These are phyloP conservation scores for Marmota flaviventris DNA, from an alignment of 2,113 vertebrate species.

Conservation along the genomic window DNA sequence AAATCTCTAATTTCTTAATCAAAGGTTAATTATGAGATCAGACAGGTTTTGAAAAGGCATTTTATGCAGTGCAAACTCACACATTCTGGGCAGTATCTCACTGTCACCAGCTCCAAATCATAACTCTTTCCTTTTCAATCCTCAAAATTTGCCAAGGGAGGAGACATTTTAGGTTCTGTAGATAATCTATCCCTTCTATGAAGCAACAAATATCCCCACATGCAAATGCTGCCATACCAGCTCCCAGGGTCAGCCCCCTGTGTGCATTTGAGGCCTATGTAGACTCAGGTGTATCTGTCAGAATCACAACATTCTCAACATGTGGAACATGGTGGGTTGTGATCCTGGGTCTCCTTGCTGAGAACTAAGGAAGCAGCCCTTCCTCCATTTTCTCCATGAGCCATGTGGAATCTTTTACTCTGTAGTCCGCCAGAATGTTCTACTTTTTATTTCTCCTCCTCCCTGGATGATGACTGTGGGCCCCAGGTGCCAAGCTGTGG, in stretches of 20 bases:
- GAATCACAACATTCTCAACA: background rate
- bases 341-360: background rate
- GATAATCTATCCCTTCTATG: background rate
- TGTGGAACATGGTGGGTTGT: background rate
- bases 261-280: background rate
- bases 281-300: background rate
- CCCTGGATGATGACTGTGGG: slow-evolving; percentile 75
- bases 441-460: slow-evolving; percentile 73
- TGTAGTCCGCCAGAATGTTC: slow-evolving; percentile 67
- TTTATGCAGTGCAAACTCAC: background rate
- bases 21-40: background rate
- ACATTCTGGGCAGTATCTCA: background rate
- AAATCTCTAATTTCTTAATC: slow-evolving; percentile 45
- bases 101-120: background rate
- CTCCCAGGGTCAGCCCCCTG: background rate
- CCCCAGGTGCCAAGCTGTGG: slow-evolving; percentile 76
- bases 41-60: background rate
- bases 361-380: background rate
- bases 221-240: background rate
- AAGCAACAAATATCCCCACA: background rate
- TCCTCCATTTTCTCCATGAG: slow-evolving; percentile 21
- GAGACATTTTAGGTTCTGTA: background rate
- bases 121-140: background rate
- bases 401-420: slow-evolving; percentile 65
- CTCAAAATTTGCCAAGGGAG: background rate